Evolutionary conservation across 2,888 invertebrate species (phyloP).

Genomic region (Microchrysa polita): DNA sequence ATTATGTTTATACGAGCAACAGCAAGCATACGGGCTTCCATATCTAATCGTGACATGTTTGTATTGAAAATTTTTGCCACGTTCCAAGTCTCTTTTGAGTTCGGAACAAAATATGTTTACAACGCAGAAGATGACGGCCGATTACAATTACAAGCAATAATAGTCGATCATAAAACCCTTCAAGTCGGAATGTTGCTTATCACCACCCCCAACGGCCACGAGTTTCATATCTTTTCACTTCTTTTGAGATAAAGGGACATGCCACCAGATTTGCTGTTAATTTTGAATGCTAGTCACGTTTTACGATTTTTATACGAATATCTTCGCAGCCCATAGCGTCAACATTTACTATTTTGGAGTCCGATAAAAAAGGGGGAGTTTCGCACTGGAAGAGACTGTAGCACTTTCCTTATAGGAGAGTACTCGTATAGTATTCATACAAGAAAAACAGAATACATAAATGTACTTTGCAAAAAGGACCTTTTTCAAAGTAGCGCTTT

Average conservation of each 20-base stretch:
- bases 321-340: neutral
- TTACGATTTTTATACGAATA: slow-evolving; percentile 35
- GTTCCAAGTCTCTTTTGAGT: neutral
- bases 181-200: neutral
- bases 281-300: slow-evolving; percentile 30
- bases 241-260: neutral
- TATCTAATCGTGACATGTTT: slow-evolving; percentile 6
- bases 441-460: too few species aligned
- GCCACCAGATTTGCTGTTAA: neutral
- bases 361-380: too few species aligned
- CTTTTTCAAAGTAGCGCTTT: too few species aligned
- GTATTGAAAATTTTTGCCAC: slow-evolving; percentile 18
- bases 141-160: slow-evolving; percentile 44
- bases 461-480: too few species aligned
- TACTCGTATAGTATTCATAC: too few species aligned
- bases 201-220: neutral
- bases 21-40: neutral
- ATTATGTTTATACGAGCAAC: too few species aligned
- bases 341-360: too few species aligned
- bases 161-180: slow-evolving; percentile 37
- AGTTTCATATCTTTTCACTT: slow-evolving; percentile 35
- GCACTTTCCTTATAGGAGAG: too few species aligned
- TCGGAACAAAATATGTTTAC: slow-evolving; percentile 19
- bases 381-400: too few species aligned
- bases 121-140: slow-evolving; percentile 23